Percentiles rank a stretch among this genome's conserved stretches.
phyloP scores from a whole-genome alignment of 2,888 invertebrate genomes.

The Timema cristinae region DNA sequence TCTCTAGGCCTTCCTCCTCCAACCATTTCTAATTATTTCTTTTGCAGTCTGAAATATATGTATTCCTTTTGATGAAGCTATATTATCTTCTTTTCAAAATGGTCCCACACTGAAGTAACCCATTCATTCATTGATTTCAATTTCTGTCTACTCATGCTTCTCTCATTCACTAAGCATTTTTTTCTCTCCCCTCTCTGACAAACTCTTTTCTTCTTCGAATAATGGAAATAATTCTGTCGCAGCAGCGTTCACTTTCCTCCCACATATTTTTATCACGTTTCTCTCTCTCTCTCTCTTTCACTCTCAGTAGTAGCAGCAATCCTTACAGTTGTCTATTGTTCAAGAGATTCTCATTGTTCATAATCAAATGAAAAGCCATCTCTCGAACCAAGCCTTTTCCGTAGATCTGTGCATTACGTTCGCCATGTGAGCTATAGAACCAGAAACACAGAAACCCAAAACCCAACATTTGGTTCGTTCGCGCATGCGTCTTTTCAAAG shows the following conservation, averaged over 20 bases:
- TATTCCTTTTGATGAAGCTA: too few relatives aligned
- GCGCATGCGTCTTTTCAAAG: conserved; percentile 28
- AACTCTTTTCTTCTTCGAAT: conserved; percentile 3
- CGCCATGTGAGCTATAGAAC: conserved; percentile 10
- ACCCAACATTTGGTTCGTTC: conserved; percentile 14
- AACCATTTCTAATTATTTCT: too few relatives aligned
- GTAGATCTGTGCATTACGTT: not conserved
- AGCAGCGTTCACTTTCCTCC: not conserved
- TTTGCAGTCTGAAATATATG: too few relatives aligned
- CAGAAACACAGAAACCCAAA: too few relatives aligned
- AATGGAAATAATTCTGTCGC: conserved; percentile 13
- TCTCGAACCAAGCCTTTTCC: conserved; percentile 10
- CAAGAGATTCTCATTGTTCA: conserved; percentile 32
- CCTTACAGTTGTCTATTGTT: conserved; percentile 34
- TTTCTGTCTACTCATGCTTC: too few relatives aligned
- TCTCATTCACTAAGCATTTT: too few relatives aligned
- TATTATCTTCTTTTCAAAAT: too few relatives aligned
- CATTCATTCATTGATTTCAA: too few relatives aligned
- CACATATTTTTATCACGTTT: too few relatives aligned
- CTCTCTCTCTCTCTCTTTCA: conserved; percentile 4
- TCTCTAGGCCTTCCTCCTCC: too few relatives aligned
- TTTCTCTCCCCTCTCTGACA: not conserved
- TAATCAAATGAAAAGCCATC: conserved; percentile 34
- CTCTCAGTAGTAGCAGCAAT: conserved; percentile 26
- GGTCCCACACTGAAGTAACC: too few relatives aligned